Base-by-base conservation (phyloP, 1,140 invertebrate genomes). In the Drosophila rufa region DNA sequence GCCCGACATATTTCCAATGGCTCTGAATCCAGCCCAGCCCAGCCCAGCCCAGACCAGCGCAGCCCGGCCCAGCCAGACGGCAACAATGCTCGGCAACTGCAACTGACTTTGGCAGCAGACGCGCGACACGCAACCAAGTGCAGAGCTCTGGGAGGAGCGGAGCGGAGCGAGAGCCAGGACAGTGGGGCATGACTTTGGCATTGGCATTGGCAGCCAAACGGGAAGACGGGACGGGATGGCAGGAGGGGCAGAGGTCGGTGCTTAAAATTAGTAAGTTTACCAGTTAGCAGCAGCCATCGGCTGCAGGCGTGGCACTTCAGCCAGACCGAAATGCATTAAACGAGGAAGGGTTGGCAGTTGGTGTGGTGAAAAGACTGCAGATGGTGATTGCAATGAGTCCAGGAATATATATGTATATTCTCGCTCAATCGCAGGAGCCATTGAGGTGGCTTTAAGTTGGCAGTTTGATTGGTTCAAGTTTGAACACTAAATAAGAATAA, bases 1-100 rank as follows among this genome's bases (percentile, higher is more conserved):
- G 47, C 64, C 67, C 82, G 38, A 79, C 82, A 78, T 82, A 86
- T 79, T 75, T 79, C 82, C 82, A 82, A 86, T 86, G 82, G 78
- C 65, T 79, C 58, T 79, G 82, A 75, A 86, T 47, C 59, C 25
- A 36, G 30, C 30, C 43, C 43, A 30, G 27, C 17, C 27, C 43
- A 80, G 68, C 22, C 30, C 55, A 61, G 45, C 22, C 22, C 22
- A 4, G 22, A 3, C 50, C 60, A 27, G 48, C 65, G 25, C 58
- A 33, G 14, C 11, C 15, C 43, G 70, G 73, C 43, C 33, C 33
- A 48, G 74, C 47, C 74, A 82, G 42, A 77, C 47, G 64, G 61
- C 61, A 81, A 65, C 68, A 66, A 74, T 50, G 66, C 61, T 65
- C 19, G 62, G 25, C 36, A 57, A 55, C 53, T 71, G 70, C 58